Base-by-base conservation (phyloP, 2,113 vertebrate genomes). In the Poecilia latipinna region DNA sequence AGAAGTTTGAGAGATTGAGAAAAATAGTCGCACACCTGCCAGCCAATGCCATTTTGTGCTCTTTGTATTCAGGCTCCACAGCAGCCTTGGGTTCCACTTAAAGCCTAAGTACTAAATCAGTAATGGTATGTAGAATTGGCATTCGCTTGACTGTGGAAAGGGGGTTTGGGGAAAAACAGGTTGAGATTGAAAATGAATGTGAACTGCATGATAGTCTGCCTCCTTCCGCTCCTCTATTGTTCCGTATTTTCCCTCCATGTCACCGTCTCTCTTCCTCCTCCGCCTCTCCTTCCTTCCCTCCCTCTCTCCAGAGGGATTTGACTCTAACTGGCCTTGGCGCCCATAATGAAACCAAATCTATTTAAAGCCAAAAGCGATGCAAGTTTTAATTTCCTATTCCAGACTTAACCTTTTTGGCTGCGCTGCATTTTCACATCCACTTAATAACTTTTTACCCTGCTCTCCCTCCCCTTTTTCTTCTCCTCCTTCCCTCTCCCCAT, bases 341-440 rank as follows among this genome's bases (percentile, higher is more conserved):
- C 90, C 88, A 70, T 94, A 94, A 94, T 94, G 94, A 94, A 94
- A 94, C 91, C 91, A 94, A 94, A 94, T 94, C 94, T 94, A 94
- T 94, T 94, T 94, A 94, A 94, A 94, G 93, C 94, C 93, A 94
- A 94, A 94, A 93, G 93, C 93, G 83, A 93, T 91, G 92, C 90
- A 92, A 94, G 90, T 94, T 95, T 94, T 94, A 93, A 95, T 94
- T 94, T 95, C 92, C 93, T 93, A 92, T 93, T 93, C 90, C 92
- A 91, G 92, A 90, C 90, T 92, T 93, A 93, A 93, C 94, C 92
- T 94, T 94, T 94, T 93, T 94, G 94, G 91, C 92, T 94, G 91
- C 83, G 84, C 91, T 92, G 93, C 91, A 93, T 94, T 93, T 94
- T 94, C 93, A 93, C 93, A 94, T 93, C 92, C 91, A 93, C 91